These are phyloP conservation scores for Probosciger aterrimus DNA, from an alignment of 2,113 vertebrate species.

Conservation along the genomic window DNA sequence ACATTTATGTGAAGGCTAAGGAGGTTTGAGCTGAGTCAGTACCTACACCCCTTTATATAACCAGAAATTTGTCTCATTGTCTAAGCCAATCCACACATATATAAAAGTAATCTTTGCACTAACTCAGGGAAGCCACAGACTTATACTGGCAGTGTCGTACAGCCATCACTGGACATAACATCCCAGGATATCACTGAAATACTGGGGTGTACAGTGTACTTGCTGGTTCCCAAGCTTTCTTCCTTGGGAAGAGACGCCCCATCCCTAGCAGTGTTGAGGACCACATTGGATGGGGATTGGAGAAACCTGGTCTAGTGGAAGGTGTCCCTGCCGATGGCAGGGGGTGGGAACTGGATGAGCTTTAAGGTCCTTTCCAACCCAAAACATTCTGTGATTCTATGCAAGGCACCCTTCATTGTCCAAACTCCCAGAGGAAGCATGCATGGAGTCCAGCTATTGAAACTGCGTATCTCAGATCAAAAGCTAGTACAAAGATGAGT, in stretches of 20 bases:
- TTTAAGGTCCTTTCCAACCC: neutral
- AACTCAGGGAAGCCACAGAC: neutral
- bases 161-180: neutral
- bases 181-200: too few relatives aligned
- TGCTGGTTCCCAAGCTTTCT: neutral
- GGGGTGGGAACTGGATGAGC: neutral
- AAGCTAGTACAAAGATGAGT: neutral
- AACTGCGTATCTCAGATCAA: neutral
- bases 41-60: neutral
- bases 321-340: neutral
- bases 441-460: rapidly evolving
- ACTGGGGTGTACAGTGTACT: rapidly evolving
- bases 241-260: neutral
- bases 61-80: neutral
- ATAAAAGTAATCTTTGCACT: neutral
- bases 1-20: neutral
- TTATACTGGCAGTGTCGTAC: neutral
- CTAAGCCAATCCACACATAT: rapidly evolving
- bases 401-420: rapidly evolving
- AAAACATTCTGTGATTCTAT: neutral
- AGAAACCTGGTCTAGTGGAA: neutral
- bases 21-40: neutral
- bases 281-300: neutral
- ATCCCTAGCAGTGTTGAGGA: neutral
- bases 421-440: neutral